Conservation (phyloP, 2,797 vertebrate genomes). For the Semotilus atromaculatus region DNA sequence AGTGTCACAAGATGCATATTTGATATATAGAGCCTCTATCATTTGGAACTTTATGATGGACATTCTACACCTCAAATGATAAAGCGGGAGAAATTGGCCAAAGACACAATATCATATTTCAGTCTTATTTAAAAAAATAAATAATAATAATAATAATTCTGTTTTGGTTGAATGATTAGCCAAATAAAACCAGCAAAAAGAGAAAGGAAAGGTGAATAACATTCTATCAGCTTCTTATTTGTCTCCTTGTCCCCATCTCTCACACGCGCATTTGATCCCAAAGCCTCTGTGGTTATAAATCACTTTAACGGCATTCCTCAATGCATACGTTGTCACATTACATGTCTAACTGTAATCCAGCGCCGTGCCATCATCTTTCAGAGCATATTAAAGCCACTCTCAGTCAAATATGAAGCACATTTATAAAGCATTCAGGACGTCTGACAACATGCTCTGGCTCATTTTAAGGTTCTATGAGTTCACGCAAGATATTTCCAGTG, state of each 20-base stretch:
- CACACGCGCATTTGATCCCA: not conserved
- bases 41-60: not conserved
- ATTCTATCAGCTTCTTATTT: not conserved
- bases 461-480: not conserved
- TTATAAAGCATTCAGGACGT: not conserved
- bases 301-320: not conserved
- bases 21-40: not conserved
- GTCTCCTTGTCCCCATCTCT: not conserved
- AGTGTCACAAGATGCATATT: not conserved
- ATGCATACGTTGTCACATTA: not conserved
- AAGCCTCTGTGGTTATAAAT: constrained; percentile 7
- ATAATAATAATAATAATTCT: not conserved
- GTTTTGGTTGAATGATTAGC: not conserved
- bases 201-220: not conserved
- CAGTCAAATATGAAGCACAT: constrained; percentile 21
- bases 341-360: not conserved
- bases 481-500: not conserved
- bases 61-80: constrained; percentile 1
- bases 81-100: not conserved
- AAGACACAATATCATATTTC: constrained; percentile 9
- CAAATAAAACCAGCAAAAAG: not conserved
- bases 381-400: not conserved
- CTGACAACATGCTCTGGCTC: constrained; percentile 19
- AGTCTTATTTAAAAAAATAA: not conserved
- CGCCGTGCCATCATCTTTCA: not conserved